A percentile compares a stretch with the other conserved stretches of the same genome.
Conservation (phyloP, 2,888 invertebrate genomes). For the Sarcophaga caerulescens region DNA sequence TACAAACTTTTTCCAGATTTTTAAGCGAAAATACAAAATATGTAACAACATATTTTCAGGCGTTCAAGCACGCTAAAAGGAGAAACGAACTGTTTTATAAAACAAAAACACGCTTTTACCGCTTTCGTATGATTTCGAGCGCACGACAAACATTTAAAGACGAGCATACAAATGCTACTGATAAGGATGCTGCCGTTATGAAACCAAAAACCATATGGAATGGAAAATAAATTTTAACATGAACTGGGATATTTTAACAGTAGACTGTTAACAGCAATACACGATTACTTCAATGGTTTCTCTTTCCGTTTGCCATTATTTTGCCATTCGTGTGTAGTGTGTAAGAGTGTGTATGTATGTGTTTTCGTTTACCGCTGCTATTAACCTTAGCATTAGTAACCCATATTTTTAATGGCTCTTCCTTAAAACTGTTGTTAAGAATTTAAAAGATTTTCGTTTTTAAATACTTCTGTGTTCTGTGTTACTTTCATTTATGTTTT, state of each 20-base stretch:
- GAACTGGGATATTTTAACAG: conserved; percentile 26
- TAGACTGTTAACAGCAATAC: conserved; percentile 28
- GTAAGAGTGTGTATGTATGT: background rate
- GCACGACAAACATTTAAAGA: background rate
- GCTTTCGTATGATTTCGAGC: background rate
- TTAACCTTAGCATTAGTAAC: conserved; percentile 29
- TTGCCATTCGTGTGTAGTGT: background rate
- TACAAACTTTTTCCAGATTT: background rate
- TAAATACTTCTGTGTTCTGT: background rate
- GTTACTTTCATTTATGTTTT: background rate
- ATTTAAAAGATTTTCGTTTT: background rate
- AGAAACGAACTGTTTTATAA: too few relatives aligned
- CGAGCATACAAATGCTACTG: conserved; percentile 23
- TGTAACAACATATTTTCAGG: too few relatives aligned
- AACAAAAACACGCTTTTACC: background rate
- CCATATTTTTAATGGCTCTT: background rate
- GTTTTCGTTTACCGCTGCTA: background rate
- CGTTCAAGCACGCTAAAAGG: too few relatives aligned
- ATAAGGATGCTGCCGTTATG: conserved; percentile 25
- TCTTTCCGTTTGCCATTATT: background rate
- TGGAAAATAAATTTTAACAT: background rate
- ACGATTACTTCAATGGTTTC: background rate
- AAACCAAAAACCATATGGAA: background rate
- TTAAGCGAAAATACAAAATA: background rate
- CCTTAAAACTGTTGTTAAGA: too few relatives aligned